Percentiles rank a stretch among this genome's conserved stretches.
phyloP scores from a whole-genome alignment of 2,888 invertebrate species.

The Pyrochroa serraticornis region DNA sequence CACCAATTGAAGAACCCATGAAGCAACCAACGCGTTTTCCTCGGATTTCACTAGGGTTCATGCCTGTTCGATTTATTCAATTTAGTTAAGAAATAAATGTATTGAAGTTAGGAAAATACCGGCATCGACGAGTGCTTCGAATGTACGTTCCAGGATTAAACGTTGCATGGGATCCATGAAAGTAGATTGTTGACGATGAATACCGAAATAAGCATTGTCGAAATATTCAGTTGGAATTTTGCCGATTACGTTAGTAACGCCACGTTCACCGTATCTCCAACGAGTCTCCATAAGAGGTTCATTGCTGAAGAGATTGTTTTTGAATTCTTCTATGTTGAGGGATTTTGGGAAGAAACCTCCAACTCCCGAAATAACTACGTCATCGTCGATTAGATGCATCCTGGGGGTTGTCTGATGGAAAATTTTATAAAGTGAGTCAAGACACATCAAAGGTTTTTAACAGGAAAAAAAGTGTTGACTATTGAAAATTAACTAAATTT shows the following conservation, averaged over 20 bases:
- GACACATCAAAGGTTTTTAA: background rate
- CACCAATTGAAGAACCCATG: conserved; percentile 57
- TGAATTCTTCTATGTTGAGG: conserved; percentile 65
- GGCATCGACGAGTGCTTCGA: conserved; percentile 60
- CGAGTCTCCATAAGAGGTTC: conserved; percentile 46
- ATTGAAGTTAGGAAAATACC: no score
- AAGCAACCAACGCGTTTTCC: conserved; percentile 57
- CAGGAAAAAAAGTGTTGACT: no score
- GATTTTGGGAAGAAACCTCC: conserved; percentile 66
- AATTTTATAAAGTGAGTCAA: no score
- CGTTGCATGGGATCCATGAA: conserved; percentile 60
- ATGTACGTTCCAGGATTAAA: conserved; percentile 56
- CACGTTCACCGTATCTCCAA: conserved; percentile 53
- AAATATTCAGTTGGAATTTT: conserved; percentile 53
- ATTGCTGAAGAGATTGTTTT: conserved; percentile 60
- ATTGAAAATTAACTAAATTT: no score
- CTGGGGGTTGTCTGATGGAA: background rate
- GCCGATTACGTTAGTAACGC: conserved; percentile 53
- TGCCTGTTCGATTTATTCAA: conserved; percentile 43
- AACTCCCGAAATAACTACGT: conserved; percentile 60
- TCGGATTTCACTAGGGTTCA: conserved; percentile 56
- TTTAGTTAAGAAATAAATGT: conserved; percentile 2
- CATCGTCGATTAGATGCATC: conserved; percentile 44
- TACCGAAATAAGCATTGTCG: conserved; percentile 59
- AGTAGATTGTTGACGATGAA: conserved; percentile 58